Evolutionary conservation across 2,888 invertebrate species (phyloP), one percentile per base, ranked within the genome.

Genomic region (Dryadula phaetusa): DNA sequence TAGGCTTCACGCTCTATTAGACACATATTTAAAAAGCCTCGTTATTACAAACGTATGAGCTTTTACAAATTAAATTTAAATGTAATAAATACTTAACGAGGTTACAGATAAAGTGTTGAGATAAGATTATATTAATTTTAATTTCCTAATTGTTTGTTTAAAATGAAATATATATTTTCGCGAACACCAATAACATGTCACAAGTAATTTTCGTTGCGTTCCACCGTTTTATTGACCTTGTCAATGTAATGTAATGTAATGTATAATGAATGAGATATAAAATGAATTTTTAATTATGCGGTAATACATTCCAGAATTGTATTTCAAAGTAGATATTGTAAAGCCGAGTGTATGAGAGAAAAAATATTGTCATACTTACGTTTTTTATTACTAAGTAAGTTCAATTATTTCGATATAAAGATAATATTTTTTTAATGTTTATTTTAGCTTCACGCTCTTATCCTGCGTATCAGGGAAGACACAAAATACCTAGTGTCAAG

Each of bases 201-300:
- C 8, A 37, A 37, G 22, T n/a, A 37, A 37, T 54, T 37, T 22
- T 22, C 54, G 37, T 37, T 20, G n/a, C 22, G 22, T 20, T 22
- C 8, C 34, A 18, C 22, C 12, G 20, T 56, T 37, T 54, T 47
- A 25, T 22, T 5, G 54, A 2, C 37, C 37, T 56, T 56, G 54
- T 40, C 54, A 56, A 37, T 56, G n/a, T n/a, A n/a, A n/a, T n/a
- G n/a, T n/a, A n/a, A n/a, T n/a, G 34, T 22, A 56, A 37, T 37
- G 22, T 3, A 22, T 37, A 40, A 56, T 56, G 54, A n/a, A 40
- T 56, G 40, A 28, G 25, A 49, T 28, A 22, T 54, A 6, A 18
- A 12, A 18, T 53, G 4, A n/a, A 1, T 32, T 37, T 54, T 37
- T 34, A 22, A 20, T 20, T 54, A 53, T 34, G 34, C 34, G 1